Conservation (phyloP, 1,140 invertebrate genomes). For the Hesperophylax magnus region DNA sequence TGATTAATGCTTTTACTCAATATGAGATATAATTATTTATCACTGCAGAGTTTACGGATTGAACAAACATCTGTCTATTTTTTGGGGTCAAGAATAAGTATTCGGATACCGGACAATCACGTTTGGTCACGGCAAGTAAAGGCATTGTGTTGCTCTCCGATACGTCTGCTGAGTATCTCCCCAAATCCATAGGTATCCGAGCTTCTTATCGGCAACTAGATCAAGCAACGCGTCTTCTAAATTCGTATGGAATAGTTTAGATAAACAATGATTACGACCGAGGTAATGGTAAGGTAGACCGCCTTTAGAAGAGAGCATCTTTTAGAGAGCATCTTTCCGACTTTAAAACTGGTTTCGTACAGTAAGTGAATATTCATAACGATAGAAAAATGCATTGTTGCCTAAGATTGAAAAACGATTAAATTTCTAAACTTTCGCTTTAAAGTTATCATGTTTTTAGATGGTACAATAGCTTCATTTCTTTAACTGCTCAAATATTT, state of each 20-base stretch:
- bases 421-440: background rate
- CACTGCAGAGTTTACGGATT: too few species aligned
- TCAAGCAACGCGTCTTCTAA: background rate
- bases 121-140: too few species aligned
- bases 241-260: background rate
- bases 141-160: background rate
- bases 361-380: too few species aligned
- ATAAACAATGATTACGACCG: background rate
- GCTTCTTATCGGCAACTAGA: constrained; percentile 6
- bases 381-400: background rate
- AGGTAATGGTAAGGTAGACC: too few species aligned
- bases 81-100: too few species aligned
- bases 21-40: too few species aligned
- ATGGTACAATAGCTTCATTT: too few species aligned
- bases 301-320: constrained; percentile 8
- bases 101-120: too few species aligned
- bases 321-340: background rate
- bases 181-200: background rate
- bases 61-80: too few species aligned
- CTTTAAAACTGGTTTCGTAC: background rate
- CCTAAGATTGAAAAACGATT: too few species aligned
- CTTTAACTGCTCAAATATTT: too few species aligned
- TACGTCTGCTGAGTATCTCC: background rate
- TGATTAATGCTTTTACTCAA: too few species aligned
- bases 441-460: background rate